Conservation (phyloP, 2,888 invertebrate species). For the Eilema caniola region DNA sequence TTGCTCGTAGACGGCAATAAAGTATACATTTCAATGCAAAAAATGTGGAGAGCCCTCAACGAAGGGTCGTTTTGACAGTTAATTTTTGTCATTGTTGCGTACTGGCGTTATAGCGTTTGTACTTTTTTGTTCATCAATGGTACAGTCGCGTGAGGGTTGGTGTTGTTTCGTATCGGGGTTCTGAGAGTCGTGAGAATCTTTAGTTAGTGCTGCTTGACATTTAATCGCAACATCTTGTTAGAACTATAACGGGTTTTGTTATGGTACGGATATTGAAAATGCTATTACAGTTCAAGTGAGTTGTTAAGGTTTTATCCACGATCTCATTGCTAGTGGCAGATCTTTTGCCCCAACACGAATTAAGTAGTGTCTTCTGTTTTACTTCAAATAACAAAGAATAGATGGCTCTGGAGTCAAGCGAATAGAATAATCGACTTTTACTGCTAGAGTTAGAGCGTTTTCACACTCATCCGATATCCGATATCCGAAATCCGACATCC, state of each 20-base stretch:
- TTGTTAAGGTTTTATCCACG: slow-evolving; percentile 44
- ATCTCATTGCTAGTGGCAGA: slow-evolving; percentile 30
- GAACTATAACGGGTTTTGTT: slow-evolving; percentile 44
- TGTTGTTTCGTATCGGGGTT: slow-evolving; percentile 67
- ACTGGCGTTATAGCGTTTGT: slow-evolving; percentile 57
- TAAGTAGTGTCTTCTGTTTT: neutral
- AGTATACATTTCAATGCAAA: slow-evolving; percentile 83
- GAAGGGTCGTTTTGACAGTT: slow-evolving; percentile 76
- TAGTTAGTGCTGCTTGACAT: slow-evolving; percentile 55
- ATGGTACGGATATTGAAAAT: slow-evolving; percentile 50
- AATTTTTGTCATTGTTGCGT: slow-evolving; percentile 81
- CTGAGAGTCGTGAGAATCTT: slow-evolving; percentile 81
- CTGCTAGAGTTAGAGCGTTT: neutral
- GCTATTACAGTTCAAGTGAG: slow-evolving; percentile 42
- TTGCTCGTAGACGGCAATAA: slow-evolving; percentile 69
- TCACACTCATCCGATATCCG: too few relatives aligned
- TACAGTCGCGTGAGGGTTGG: slow-evolving; percentile 63
- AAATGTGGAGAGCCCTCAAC: slow-evolving; percentile 72
- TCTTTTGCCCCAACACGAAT: neutral
- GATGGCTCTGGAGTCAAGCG: neutral
- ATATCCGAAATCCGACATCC: too few relatives aligned
- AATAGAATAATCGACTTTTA: neutral
- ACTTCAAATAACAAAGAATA: too few relatives aligned
- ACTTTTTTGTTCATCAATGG: slow-evolving; percentile 66
- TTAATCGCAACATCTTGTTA: slow-evolving; percentile 55